Base-by-base conservation (phyloP, 2,113 vertebrate species). In the Chloropsis hardwickii region DNA sequence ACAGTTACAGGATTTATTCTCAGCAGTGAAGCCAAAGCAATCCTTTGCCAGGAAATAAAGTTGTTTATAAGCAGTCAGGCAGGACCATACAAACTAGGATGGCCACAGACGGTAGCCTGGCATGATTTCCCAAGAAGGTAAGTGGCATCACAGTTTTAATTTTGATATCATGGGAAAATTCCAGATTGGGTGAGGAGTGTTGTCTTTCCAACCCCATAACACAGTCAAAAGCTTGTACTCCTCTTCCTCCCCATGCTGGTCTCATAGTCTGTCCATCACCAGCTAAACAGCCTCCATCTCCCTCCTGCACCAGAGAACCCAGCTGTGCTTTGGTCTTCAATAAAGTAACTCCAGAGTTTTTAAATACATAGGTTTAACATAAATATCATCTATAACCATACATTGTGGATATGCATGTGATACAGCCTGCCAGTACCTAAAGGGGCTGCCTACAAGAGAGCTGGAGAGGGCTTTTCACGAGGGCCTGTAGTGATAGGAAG, bases 261-360 rank as follows among this genome's bases (percentile, higher is more conserved):
- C 12, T 19, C 48, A 24, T 6, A 25, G 5, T 2, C 11, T 2
- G 8, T 16, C 16, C 27, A 24, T 28, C 16, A n/a, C 3, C 11
- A 35, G 14, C 29, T 76, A 13, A 15, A 25, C 5, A 8, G 8
- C 23, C 18, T 54, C 6, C 0, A 3, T 28, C 24, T 71, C 29
- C 27, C 4, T 61, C 12, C 21, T 48, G 31, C 13, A 45, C 25
- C 31, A 64, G 27, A 58, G 9, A 77, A 27, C 5, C 7, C 22
- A 86, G 20, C 1, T 83, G 15, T 27, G 22, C 23, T 81, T 81
- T 24, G 6, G 33, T 40, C 23, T 54, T 60, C 27, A 48, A 1
- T 33, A 35, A 53, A 73, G 8, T 24, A 48, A 10, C 28, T 91
- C 31, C n/a, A 50, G 25, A 42, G 16, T 28, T 48, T 67, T 80